phyloP scores from a whole-genome alignment of 2,797 vertebrate species.

The Gallirallus australis region DNA sequence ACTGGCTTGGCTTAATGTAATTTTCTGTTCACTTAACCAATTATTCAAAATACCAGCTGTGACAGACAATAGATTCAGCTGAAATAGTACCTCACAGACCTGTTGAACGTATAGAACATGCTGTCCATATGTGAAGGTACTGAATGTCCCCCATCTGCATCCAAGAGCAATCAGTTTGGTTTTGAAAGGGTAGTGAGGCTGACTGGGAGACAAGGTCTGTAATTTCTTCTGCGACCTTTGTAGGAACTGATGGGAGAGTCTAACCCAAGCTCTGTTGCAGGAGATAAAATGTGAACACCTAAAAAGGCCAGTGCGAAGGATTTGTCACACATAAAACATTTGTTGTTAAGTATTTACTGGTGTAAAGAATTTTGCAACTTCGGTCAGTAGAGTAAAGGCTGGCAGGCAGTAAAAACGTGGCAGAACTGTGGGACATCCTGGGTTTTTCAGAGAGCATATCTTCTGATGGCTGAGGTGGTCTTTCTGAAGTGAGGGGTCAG shows the following conservation, averaged over 20 bases:
- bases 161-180: not conserved
- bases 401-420: not conserved
- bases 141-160: not conserved
- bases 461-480: not conserved
- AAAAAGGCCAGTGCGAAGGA: not conserved
- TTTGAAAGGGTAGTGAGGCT: not conserved
- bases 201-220: not conserved
- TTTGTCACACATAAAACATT: slow-evolving; percentile 7
- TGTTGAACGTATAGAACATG: not conserved
- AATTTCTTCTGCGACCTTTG: not conserved
- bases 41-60: slow-evolving; percentile 65
- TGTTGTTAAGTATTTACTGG: slow-evolving; percentile 5
- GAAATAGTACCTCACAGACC: not conserved
- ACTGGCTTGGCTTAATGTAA: slow-evolving; percentile 67
- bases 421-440: not conserved
- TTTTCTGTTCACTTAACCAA: slow-evolving; percentile 54
- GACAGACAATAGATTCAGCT: slow-evolving; percentile 14
- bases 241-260: not conserved
- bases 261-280: not conserved
- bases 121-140: not conserved
- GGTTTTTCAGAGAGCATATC: rapidly evolving
- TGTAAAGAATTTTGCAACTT: not conserved
- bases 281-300: not conserved
- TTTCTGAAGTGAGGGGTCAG: rapidly evolving
- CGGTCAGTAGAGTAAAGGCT: not conserved